Base-by-base conservation (phyloP, 2,113 vertebrate genomes). In the Arizona elegans region DNA sequence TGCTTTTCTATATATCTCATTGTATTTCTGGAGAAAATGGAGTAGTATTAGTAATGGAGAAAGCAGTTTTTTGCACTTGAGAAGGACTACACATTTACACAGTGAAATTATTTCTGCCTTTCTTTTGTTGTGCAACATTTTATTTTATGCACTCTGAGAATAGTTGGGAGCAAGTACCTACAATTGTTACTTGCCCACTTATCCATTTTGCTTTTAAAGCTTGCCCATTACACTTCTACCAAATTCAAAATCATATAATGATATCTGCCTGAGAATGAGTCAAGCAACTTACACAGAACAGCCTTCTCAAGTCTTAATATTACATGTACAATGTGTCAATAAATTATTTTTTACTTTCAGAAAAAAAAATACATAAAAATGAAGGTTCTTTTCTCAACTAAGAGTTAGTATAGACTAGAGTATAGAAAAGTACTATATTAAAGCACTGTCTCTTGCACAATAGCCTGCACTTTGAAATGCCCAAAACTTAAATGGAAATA, bases 181-280 rank as follows among this genome's bases (percentile, higher is more conserved):
- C 91, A 87, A 96, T 96, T 96, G 96, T 95, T 97, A 92, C 95
- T 94, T 90, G 94, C 94, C 89, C 86, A 65, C 91, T 1, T 17
- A 93, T 95, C 93, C 96, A 92, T 97, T 96, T 97, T 97, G 95
- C 97, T 96, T 97, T 59, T 95, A 96, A 97, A 97, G 96, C 95
- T 96, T 93, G 90, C 92, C 94, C 95, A 93, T 95, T 94, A 93
- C 93, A 54, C 96, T 97, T 62, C 93, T 95, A 97, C 96, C 97
- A 96, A 95, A 97, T 55, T 92, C 92, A 92, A 95, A 75, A 97
- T 97, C 95, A 96, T 96, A 10, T 50, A 47, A 47, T 47, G 43
- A 94, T 2, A 93, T 92, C 95, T 95, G 92, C 6, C 94, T 62
- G 93, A 93, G 92, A 93, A 95, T 95, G 95, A 96, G 96, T 95